Evolutionary conservation across 2,888 invertebrate genomes (phyloP).

Genomic region (Orchesellides sinensis): DNA sequence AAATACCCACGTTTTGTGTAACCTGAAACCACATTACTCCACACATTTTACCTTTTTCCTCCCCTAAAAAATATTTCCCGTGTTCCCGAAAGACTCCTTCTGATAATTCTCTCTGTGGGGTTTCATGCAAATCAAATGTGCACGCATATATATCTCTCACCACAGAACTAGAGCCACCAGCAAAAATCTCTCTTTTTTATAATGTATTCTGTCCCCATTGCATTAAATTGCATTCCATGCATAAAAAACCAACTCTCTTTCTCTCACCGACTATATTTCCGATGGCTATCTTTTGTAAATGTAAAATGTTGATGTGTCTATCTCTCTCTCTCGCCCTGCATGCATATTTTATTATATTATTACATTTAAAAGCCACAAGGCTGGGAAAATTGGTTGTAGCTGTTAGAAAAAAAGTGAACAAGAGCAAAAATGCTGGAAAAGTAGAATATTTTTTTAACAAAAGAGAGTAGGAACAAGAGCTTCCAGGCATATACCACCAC

Average conservation of each 20-base stretch:
- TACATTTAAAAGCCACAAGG: neutral
- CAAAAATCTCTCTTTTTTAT: neutral
- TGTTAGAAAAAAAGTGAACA: constrained; percentile 1
- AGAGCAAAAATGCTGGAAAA: neutral
- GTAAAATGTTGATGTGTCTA: constrained; percentile 11
- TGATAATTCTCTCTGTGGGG: constrained; percentile 40
- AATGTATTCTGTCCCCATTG: neutral
- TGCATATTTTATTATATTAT: constrained; percentile 27
- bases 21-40: no score
- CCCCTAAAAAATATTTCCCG: neutral
- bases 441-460: neutral
- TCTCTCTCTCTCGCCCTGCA: constrained; percentile 11
- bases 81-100: constrained; percentile 37
- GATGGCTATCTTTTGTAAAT: constrained; percentile 41
- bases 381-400: constrained; percentile 30
- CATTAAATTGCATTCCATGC: neutral
- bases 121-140: constrained; percentile 39
- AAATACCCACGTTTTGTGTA: no score
- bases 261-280: constrained; percentile 6
- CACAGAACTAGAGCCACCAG: neutral
- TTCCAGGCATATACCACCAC: constrained; percentile 33
- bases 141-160: neutral
- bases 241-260: neutral
- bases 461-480: constrained; percentile 20
- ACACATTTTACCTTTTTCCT: no score